These are phyloP conservation scores for Myotis pilosus DNA, from an alignment of 2,797 vertebrate species.

Conservation along the genomic window DNA sequence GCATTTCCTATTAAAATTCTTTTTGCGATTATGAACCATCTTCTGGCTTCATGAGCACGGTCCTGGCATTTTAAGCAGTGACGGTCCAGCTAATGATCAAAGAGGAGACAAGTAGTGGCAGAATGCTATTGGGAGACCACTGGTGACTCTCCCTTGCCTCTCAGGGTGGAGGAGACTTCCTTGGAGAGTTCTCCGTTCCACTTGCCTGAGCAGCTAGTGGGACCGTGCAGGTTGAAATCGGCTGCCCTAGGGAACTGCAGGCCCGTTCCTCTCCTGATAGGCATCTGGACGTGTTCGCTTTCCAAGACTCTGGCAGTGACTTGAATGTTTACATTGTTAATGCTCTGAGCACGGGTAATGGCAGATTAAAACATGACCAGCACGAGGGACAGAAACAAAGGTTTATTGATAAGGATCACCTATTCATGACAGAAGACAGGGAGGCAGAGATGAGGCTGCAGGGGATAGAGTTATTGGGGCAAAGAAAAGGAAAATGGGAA, in stretches of 20 bases:
- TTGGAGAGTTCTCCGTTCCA: conserved; percentile 85
- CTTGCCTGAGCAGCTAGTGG: conserved; percentile 67
- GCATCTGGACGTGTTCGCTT: conserved; percentile 64
- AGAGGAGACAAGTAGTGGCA: background rate
- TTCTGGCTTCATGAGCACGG: background rate
- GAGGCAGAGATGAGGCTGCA: background rate
- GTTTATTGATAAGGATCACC: conserved; percentile 39
- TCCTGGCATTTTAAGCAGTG: background rate
- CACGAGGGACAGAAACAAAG: conserved; percentile 43
- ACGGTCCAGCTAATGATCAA: background rate
- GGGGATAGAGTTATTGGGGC: background rate
- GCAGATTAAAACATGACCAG: conserved; percentile 70
- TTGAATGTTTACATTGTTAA: conserved; percentile 75
- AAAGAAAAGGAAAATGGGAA: conserved; percentile 2
- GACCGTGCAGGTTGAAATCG: conserved; percentile 62
- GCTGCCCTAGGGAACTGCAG: conserved; percentile 16
- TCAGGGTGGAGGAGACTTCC: conserved; percentile 81
- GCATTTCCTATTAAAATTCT: background rate
- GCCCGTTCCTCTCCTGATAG: conserved; percentile 59
- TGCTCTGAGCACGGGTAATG: conserved; percentile 57
- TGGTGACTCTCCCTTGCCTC: conserved; percentile 63
- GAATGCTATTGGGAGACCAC: background rate
- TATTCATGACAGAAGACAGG: conserved; percentile 40
- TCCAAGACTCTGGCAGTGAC: conserved; percentile 57
- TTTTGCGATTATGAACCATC: background rate